A percentile compares a stretch with the other conserved stretches of the same genome.
Conservation (phyloP, 2,113 vertebrate genomes). For the Megaceryle torquata region DNA sequence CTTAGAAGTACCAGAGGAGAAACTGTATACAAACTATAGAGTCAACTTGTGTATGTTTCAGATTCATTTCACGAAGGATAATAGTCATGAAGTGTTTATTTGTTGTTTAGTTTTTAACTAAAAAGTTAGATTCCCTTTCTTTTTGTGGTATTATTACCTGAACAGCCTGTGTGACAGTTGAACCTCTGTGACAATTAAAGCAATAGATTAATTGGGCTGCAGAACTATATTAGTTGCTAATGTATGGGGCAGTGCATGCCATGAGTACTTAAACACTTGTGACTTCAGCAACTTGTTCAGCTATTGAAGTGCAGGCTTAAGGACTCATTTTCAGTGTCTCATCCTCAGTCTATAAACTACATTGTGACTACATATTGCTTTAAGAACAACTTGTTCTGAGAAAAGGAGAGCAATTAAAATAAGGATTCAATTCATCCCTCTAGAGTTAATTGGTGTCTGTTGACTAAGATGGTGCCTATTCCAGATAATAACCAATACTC, state of each 20-base stretch:
- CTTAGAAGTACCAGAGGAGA: background rate
- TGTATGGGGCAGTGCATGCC: accelerated
- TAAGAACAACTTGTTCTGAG: background rate
- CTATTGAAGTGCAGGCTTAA: background rate
- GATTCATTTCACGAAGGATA: background rate
- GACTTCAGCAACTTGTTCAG: background rate
- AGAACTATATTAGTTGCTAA: background rate
- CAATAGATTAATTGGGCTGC: background rate
- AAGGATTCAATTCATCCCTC: background rate
- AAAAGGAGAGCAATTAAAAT: background rate
- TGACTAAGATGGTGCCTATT: background rate
- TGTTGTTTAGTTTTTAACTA: background rate
- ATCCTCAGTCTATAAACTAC: background rate
- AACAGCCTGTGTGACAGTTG: too few relatives aligned
- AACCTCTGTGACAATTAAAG: background rate
- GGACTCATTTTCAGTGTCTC: background rate
- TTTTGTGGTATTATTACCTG: background rate
- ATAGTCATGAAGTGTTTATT: accelerated
- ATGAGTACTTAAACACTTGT: accelerated
- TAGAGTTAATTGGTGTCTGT: background rate
- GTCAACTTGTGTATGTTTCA: background rate
- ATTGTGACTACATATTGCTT: accelerated
- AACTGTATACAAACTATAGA: background rate
- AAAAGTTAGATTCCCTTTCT: background rate
- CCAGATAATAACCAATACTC: accelerated